Conservation (phyloP, 2,888 invertebrate species). For the Hypomecis punctinalis region DNA sequence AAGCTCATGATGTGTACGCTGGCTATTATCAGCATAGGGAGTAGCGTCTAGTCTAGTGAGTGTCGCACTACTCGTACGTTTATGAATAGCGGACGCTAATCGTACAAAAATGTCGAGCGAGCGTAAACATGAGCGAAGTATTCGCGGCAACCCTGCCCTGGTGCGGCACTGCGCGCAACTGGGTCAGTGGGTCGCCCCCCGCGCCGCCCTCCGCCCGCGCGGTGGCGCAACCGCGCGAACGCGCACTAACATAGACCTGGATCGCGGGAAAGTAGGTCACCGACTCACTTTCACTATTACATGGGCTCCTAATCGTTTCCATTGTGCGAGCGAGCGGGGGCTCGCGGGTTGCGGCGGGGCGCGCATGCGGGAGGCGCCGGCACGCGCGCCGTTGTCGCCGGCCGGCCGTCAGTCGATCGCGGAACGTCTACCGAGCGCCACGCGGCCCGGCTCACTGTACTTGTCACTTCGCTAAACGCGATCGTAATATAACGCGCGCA, state of each 20-base stretch:
- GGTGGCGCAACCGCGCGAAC: conserved; percentile 83
- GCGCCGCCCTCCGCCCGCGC: conserved; percentile 81
- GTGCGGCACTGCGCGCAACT: conserved; percentile 89
- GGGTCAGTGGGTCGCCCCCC: conserved; percentile 93
- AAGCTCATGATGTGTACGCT: neutral
- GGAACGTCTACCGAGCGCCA: conserved; percentile 72
- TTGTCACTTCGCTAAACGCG: conserved; percentile 60
- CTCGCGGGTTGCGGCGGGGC: conserved; percentile 78
- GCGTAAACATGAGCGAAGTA: conserved; percentile 79
- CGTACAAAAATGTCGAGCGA: conserved; percentile 68
- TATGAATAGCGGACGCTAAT: conserved; percentile 48
- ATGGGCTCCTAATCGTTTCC: conserved; percentile 90
- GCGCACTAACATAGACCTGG: conserved; percentile 95
- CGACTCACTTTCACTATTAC: conserved; percentile 95
- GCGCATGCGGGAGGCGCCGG: conserved; percentile 83
- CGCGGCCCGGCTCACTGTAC: conserved; percentile 68
- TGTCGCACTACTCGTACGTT: conserved; percentile 44
- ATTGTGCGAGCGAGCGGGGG: conserved; percentile 87
- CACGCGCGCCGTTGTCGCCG: conserved; percentile 81
- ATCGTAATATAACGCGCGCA: conserved; percentile 76
- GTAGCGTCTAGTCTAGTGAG: conserved; percentile 22
- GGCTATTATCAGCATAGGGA: conserved; percentile 6
- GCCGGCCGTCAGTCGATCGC: conserved; percentile 83
- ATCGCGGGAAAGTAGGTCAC: conserved; percentile 96
- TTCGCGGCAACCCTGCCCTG: conserved; percentile 84